Conservation (phyloP, 2,113 vertebrate species). For the Stegostoma tigrinum region DNA sequence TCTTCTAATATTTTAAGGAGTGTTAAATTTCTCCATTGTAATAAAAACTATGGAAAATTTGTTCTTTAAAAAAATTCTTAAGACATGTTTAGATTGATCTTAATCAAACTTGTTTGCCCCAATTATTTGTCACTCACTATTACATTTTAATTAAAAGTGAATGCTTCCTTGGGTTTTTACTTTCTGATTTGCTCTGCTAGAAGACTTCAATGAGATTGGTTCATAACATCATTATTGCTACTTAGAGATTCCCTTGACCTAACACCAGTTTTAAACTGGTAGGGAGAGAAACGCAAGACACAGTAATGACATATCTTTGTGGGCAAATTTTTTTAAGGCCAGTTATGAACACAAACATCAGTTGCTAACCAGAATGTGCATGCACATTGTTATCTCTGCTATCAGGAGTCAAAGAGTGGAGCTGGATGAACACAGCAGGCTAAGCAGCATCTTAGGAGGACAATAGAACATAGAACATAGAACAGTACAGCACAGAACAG, state of each 20-base stretch:
- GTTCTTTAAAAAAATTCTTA: background rate
- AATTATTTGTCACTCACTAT: too few species aligned
- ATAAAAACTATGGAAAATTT: too few species aligned
- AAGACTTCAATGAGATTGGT: background rate
- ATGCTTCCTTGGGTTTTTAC: background rate
- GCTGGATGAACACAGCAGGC: too few species aligned
- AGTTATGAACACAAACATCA: background rate
- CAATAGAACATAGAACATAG: too few species aligned
- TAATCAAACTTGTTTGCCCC: too few species aligned
- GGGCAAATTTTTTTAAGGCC: background rate
- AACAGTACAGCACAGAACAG: too few species aligned
- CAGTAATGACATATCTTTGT: background rate
- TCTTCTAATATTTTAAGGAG: background rate
- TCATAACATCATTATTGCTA: background rate
- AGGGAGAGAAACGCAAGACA: background rate
- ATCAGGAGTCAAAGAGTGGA: too few species aligned
- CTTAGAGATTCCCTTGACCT: background rate
- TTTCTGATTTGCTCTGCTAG: background rate
- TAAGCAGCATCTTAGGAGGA: too few species aligned
- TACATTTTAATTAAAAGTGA: background rate
- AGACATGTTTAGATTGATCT: background rate
- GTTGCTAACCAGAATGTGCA: background rate
- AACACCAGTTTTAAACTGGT: too few species aligned
- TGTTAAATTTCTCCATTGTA: background rate
- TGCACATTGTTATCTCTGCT: background rate